Percentiles rank a stretch among this genome's conserved stretches.
Conservation (phyloP, 2,888 invertebrate genomes). For the Meta bourneti region DNA sequence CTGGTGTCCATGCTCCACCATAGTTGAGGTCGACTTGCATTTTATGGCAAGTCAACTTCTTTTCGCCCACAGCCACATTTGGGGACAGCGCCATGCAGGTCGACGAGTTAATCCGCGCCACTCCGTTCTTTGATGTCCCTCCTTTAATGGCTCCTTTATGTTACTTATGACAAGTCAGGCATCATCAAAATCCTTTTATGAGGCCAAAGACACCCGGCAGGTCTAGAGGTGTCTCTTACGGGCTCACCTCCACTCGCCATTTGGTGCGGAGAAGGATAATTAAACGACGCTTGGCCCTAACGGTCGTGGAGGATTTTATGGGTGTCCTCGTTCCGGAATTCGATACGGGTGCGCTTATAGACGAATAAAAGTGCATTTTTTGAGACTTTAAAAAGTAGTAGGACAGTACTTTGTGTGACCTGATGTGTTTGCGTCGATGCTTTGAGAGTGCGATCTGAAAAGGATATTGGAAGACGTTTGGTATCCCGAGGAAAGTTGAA, state of each 20-base stretch:
- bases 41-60: neutral
- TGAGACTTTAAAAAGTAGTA: no score
- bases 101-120: neutral
- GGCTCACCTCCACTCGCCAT: neutral
- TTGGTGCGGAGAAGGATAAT: neutral
- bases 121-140: conserved; percentile 53
- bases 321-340: neutral
- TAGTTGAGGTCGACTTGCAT: neutral
- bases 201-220: conserved; percentile 71
- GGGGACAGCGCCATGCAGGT: conserved; percentile 11
- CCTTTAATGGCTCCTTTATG: conserved; percentile 62
- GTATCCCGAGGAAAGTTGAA: no score
- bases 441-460: no score
- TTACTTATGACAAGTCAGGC: conserved; percentile 64
- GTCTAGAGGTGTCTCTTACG: conserved; percentile 16
- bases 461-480: no score
- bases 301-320: neutral
- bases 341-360: neutral
- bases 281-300: neutral
- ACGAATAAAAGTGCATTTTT: no score
- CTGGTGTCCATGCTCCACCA: no score
- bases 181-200: conserved; percentile 67
- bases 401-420: no score
- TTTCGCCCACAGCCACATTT: conserved; percentile 29
- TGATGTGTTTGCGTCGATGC: no score